Conservation (phyloP, 2,888 invertebrate species). For the Spodoptera littoralis region DNA sequence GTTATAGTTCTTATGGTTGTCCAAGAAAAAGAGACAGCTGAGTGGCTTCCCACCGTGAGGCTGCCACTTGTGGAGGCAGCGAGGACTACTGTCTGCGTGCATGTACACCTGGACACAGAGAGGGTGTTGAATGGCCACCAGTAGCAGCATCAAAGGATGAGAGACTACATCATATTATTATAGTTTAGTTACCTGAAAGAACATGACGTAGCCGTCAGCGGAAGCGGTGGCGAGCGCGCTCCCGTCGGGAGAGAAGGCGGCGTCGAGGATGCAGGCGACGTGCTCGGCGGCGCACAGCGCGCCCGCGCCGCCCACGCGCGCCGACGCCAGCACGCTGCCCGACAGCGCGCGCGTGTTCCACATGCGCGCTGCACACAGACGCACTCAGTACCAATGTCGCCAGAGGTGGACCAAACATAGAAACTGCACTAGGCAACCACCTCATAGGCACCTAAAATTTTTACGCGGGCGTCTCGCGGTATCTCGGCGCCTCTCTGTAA, state of each 20-base stretch:
- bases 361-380: slow-evolving; percentile 35
- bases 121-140: too few species aligned
- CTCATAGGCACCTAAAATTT: too few species aligned
- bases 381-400: too few species aligned
- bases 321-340: slow-evolving; percentile 64
- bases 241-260: slow-evolving; percentile 97
- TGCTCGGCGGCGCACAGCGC: slow-evolving; percentile 70
- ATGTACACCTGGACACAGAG: slow-evolving; percentile 89
- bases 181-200: slow-evolving; percentile 97
- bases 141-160: too few species aligned
- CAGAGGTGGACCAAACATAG: too few species aligned
- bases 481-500: too few species aligned
- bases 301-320: slow-evolving; percentile 53
- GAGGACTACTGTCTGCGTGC: slow-evolving; percentile 91
- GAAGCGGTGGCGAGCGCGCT: slow-evolving; percentile 97
- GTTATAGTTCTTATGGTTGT: slow-evolving; percentile 95
- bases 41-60: slow-evolving; percentile 97
- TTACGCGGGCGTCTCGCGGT: too few species aligned
- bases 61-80: slow-evolving; percentile 97
- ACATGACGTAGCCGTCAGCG: slow-evolving; percentile 96
- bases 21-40: slow-evolving; percentile 97
- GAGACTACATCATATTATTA: too few species aligned
- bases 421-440: too few species aligned
- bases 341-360: slow-evolving; percentile 37
- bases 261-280: slow-evolving; percentile 91